phyloP scores from a whole-genome alignment of 2,888 invertebrate genomes.

The Lymantria monacha region DNA sequence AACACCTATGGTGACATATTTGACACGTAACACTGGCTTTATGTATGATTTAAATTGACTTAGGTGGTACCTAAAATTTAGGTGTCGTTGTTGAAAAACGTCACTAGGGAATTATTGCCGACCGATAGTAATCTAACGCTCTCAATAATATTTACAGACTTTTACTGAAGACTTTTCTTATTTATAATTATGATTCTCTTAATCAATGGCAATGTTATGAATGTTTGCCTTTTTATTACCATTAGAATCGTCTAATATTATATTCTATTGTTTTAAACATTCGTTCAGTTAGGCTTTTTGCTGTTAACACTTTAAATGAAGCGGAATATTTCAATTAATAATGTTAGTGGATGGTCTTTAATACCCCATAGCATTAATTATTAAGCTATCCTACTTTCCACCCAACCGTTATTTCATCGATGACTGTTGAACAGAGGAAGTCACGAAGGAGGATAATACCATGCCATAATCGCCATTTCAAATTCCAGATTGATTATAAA shows the following conservation, averaged over 20 bases:
- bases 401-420: no score
- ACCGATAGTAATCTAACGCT: not conserved
- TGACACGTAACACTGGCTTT: no score
- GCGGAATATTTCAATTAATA: conserved; percentile 1
- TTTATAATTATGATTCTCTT: conserved; percentile 39
- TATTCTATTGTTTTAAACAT: conserved; percentile 62
- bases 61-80: no score
- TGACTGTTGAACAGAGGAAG: no score
- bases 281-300: conserved; percentile 32
- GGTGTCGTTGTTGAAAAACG: no score
- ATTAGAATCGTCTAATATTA: conserved; percentile 53
- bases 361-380: conserved; percentile 2
- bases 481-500: no score
- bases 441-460: no score
- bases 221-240: conserved; percentile 30
- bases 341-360: conserved; percentile 3
- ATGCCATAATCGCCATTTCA: no score
- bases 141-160: not conserved
- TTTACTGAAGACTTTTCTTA: not conserved
- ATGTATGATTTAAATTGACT: no score
- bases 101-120: no score
- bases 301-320: conserved; percentile 42
- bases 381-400: not conserved
- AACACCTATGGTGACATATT: no score
- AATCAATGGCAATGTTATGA: conserved; percentile 68